Evolutionary conservation across 2,797 vertebrate species (phyloP).

Genomic region (Silurus lanzhouensis): DNA sequence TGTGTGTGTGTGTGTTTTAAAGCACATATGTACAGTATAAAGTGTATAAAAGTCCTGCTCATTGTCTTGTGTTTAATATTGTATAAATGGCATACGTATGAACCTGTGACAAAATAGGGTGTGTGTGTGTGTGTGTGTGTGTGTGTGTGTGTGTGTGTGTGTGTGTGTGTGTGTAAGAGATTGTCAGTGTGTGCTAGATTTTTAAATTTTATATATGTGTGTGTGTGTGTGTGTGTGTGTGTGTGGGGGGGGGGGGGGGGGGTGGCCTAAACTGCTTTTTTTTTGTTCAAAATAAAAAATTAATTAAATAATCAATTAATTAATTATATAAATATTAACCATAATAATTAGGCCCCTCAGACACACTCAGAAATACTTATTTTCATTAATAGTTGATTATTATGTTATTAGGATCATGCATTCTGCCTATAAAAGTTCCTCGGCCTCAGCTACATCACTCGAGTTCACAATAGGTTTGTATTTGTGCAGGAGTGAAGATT

Average conservation of each 20-base stretch:
- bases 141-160: no score
- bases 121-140: neutral
- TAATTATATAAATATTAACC: no score
- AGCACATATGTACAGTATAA: neutral
- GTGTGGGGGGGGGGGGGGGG: neutral
- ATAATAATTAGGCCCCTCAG: no score
- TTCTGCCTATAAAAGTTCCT: neutral
- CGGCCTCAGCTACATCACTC: neutral
- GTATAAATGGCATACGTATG: neutral
- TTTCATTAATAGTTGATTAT: no score
- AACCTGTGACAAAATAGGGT: neutral
- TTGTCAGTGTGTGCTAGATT: no score
- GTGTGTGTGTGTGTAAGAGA: no score
- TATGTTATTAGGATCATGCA: no score
- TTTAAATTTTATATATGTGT: no score
- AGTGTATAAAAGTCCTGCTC: neutral
- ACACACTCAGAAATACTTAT: no score
- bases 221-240: neutral
- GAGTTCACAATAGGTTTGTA: neutral
- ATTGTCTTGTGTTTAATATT: neutral
- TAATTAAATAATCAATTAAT: no score
- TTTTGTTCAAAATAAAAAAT: no score
- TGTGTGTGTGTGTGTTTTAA: constrained; percentile 20
- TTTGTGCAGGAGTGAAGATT: neutral
- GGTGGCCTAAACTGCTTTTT: no score